A percentile compares a stretch with the other conserved stretches of the same genome.
These are phyloP conservation scores for Zaprionus ornatus DNA, from an alignment of 1,140 invertebrate genomes.

Conservation along the genomic window DNA sequence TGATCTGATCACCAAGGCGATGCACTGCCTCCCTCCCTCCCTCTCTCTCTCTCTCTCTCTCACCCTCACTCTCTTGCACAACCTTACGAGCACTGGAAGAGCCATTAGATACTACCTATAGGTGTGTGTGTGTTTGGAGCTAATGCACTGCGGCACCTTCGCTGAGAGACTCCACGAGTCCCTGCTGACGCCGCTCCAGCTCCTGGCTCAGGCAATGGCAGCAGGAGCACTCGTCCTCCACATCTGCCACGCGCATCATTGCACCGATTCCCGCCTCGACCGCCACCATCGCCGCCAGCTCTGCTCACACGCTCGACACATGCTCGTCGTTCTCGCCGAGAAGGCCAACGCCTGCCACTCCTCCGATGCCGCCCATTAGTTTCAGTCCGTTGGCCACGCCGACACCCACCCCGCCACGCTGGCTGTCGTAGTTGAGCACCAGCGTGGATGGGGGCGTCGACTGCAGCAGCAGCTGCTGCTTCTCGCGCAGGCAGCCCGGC, in stretches of 20 bases:
- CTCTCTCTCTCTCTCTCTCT: neutral
- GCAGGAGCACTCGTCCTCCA: conserved; percentile 60
- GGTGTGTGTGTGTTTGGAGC: conserved; percentile 2
- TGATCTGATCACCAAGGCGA: conserved; percentile 63
- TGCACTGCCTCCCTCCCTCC: neutral
- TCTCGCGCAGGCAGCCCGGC: conserved; percentile 51
- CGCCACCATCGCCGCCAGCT: conserved; percentile 74
- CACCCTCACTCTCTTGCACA: conserved; percentile 10
- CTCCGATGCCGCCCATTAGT: conserved; percentile 46
- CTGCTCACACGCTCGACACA: conserved; percentile 75
- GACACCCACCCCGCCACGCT: conserved; percentile 59
- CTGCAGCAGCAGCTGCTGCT: conserved; percentile 58
- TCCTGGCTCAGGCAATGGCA: conserved; percentile 78
- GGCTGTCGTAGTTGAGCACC: conserved; percentile 66
- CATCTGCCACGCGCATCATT: conserved; percentile 22
- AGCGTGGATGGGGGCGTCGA: conserved; percentile 50
- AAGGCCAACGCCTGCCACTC: conserved; percentile 35
- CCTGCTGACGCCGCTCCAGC: conserved; percentile 66
- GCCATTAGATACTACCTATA: neutral
- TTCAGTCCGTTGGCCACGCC: conserved; percentile 58
- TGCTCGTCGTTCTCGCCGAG: conserved; percentile 60
- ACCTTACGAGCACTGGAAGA: conserved; percentile 44
- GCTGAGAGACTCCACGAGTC: conserved; percentile 57
- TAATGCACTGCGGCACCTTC: conserved; percentile 26
- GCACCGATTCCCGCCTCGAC: conserved; percentile 41